Conservation (phyloP, 2,888 invertebrate species). For the Pyrocoelia pectoralis region DNA sequence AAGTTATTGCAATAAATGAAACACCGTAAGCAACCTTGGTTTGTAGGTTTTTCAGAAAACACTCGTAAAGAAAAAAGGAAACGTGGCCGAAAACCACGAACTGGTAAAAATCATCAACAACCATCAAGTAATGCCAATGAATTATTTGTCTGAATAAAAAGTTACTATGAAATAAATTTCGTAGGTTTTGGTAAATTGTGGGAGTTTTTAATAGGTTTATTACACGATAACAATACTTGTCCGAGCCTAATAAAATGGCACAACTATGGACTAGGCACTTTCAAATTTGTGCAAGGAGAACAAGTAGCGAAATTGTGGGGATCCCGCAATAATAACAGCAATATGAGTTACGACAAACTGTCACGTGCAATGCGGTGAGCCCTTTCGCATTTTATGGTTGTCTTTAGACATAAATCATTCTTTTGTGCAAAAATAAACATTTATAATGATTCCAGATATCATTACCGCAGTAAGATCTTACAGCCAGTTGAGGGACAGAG, state of each 20-base stretch:
- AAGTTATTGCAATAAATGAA: too few species aligned
- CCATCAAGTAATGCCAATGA: too few species aligned
- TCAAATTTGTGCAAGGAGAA: slow-evolving; percentile 87
- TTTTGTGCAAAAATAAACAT: too few species aligned
- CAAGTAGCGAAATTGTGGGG: slow-evolving; percentile 90
- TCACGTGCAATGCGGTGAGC: slow-evolving; percentile 84
- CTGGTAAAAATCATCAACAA: too few species aligned
- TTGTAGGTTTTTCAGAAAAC: too few species aligned
- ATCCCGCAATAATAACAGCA: slow-evolving; percentile 81
- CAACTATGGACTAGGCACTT: slow-evolving; percentile 82
- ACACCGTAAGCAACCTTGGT: too few species aligned
- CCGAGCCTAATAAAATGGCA: slow-evolving; percentile 90
- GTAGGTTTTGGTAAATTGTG: slow-evolving; percentile 66
- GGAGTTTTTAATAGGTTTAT: slow-evolving; percentile 85
- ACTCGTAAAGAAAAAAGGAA: too few species aligned
- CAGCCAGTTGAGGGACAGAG: slow-evolving; percentile 78
- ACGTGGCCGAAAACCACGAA: too few species aligned
- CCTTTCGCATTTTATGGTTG: not conserved
- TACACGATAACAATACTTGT: slow-evolving; percentile 77
- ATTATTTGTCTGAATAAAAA: too few species aligned
- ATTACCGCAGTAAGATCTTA: slow-evolving; percentile 79
- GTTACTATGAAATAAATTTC: too few species aligned
- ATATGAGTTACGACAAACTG: slow-evolving; percentile 93
- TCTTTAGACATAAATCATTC: too few species aligned
- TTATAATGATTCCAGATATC: slow-evolving; percentile 67